Base-by-base conservation (phyloP, 2,797 vertebrate genomes). In the Rhodeus uyekii region DNA sequence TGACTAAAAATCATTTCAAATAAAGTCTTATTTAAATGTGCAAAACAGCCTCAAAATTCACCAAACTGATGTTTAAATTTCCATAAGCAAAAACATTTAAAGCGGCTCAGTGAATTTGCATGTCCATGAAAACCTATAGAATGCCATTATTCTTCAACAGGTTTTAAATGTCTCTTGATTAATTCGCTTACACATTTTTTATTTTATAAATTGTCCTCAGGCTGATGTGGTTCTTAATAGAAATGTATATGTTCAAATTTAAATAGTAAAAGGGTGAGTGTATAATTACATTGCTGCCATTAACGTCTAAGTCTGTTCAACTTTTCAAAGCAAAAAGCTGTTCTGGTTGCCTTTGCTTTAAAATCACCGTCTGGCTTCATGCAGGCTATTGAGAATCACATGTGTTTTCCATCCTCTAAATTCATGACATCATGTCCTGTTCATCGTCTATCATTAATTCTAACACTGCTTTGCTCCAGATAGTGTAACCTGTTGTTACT, bases 401-500 rank as follows among this genome's bases (percentile, higher is more conserved):
- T 58, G 2, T 27, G 13, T 60, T 29, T 60, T 60, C 24, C 18
- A 36, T n/a, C 13, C 4, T 48, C 13, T 77, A 10, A 65, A 65
- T n/a, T 13, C 4, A n/a, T 50, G 44, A 58, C 4, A 55, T 13
- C 13, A n/a, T 55, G 53, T 55, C 53, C 53, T 6, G 27, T 58
- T 69, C 55, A n/a, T 9, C 9, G 7, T 58, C 14, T 32, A 10
- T 6, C 0, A 32, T 76, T 18, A 48, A 19, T 36, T 24, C 27
- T 46, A 12, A 24, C 50, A 85, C 2, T 76, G 87, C 27, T 88
- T 78, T 8, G 77, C 81, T 48, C 82, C 9, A 53, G 50, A 71
- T 19, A 36, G 18, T 50, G 5, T 34, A 32, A 50, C 14, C 38
- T 80, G 53, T 27, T 74, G 14, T 55, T n/a, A n/a, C 18, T 42